These are phyloP conservation scores for Palythoa caribaeorum DNA, from an alignment of 92 coral and sea anemone genomes.

Conservation along the genomic window DNA sequence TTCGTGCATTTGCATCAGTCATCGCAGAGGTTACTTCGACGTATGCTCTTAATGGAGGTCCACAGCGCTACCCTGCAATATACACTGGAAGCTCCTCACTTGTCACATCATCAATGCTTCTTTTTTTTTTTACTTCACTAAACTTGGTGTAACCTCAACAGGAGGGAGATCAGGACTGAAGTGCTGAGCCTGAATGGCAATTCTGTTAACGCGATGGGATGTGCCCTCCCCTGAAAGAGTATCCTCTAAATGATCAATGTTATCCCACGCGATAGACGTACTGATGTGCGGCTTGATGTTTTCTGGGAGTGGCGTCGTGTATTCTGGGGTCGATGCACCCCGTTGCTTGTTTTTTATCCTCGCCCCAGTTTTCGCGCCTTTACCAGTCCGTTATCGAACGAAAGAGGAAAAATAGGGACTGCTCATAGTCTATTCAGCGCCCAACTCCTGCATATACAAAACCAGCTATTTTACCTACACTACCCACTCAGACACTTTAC, in stretches of 20 bases:
- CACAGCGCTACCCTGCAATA: constrained; percentile 61
- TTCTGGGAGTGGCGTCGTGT: constrained; percentile 55
- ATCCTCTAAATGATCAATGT: constrained; percentile 70
- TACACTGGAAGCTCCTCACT: constrained; percentile 48
- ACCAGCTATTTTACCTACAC: too few relatives aligned
- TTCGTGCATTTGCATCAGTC: constrained; percentile 38
- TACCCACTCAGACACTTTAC: too few relatives aligned
- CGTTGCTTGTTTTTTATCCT: too few relatives aligned
- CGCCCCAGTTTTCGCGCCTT: too few relatives aligned
- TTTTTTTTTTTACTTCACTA: constrained; percentile 32
- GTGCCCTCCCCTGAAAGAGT: constrained; percentile 74
- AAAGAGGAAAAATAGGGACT: too few relatives aligned
- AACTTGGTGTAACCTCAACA: constrained; percentile 27
- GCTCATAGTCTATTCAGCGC: too few relatives aligned
- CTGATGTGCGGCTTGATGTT: constrained; percentile 55
- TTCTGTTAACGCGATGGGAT: constrained; percentile 68
- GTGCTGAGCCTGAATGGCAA: not conserved
- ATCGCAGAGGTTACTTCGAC: constrained; percentile 68
- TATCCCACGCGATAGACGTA: constrained; percentile 71
- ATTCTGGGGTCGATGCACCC: constrained; percentile 33
- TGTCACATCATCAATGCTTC: constrained; percentile 44
- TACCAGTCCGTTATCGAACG: too few relatives aligned
- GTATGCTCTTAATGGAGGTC: constrained; percentile 55
- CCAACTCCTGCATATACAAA: too few relatives aligned
- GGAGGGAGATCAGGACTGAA: not conserved